phyloP scores from a whole-genome alignment of 2,888 invertebrate species.

The Caenorhabditis uteleia region DNA sequence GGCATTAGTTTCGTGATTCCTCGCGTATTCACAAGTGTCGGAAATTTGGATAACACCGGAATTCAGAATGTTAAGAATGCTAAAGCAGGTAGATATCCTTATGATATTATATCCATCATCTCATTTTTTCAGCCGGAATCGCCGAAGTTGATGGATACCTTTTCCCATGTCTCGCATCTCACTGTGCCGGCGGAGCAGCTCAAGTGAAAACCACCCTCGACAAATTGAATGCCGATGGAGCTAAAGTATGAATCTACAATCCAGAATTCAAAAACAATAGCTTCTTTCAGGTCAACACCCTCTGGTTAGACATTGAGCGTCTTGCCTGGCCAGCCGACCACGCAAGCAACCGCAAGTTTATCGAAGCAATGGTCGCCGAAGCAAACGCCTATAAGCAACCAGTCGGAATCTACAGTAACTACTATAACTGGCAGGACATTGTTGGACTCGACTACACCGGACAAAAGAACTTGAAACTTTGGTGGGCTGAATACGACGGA shows the following conservation, averaged over 20 bases:
- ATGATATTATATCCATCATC: too few species aligned
- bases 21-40: constrained; percentile 36
- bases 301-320: constrained; percentile 45
- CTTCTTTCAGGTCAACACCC: not conserved
- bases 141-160: not conserved
- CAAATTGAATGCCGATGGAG: constrained; percentile 9
- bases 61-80: constrained; percentile 51
- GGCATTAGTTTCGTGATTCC: constrained; percentile 37
- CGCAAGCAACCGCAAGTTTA: constrained; percentile 38
- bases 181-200: constrained; percentile 1
- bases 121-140: constrained; percentile 1
- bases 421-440: constrained; percentile 51
- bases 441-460: constrained; percentile 46
- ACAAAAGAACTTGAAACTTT: constrained; percentile 33
- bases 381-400: constrained; percentile 8
- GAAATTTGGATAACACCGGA: constrained; percentile 39
- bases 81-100: constrained; percentile 16
- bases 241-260: not conserved
- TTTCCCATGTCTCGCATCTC: constrained; percentile 7
- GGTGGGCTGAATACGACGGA: constrained; percentile 53
- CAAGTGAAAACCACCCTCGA: constrained; percentile 22
- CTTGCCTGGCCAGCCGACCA: constrained; percentile 39
- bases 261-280: not conserved
- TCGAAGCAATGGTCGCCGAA: constrained; percentile 36
- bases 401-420: constrained; percentile 48